Conservation (phyloP, 2,888 invertebrate genomes). For the Volucella inflata region DNA sequence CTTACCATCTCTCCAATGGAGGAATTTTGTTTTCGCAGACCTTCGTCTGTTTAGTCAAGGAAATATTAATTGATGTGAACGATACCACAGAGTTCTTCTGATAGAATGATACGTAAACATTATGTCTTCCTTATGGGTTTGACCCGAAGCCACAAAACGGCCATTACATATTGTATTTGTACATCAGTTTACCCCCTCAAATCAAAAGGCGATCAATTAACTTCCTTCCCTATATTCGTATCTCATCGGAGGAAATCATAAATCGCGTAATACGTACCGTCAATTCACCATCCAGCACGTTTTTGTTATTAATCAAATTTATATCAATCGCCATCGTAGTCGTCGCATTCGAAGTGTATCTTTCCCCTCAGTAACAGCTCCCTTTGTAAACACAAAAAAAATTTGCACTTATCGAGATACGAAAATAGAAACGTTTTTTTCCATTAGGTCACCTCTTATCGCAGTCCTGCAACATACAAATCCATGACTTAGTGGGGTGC, state of each 20-base stretch:
- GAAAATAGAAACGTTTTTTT: constrained; percentile 43
- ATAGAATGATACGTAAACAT: no score
- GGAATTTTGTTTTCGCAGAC: no score
- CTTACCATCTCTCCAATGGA: no score
- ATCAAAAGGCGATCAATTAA: no score
- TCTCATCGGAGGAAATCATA: constrained; percentile 7
- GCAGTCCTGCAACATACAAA: constrained; percentile 11
- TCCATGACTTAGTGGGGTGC: constrained; percentile 1
- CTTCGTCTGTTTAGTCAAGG: no score
- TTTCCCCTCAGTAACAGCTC: background rate
- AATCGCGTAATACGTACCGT: constrained; percentile 24
- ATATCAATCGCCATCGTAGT: constrained; percentile 4
- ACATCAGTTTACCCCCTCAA: no score
- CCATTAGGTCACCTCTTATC: constrained; percentile 70
- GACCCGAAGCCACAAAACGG: no score
- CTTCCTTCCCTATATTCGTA: constrained; percentile 19
- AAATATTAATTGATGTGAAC: no score
- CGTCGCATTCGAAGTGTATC: background rate
- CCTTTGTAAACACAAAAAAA: constrained; percentile 13
- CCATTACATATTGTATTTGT: no score
- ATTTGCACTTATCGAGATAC: constrained; percentile 38
- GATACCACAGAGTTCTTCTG: no score
- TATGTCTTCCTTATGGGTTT: no score
- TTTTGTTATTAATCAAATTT: background rate
- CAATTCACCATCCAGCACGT: background rate